phyloP scores from a whole-genome alignment of 1,140 invertebrate genomes.

The Antheraea mylitta region DNA sequence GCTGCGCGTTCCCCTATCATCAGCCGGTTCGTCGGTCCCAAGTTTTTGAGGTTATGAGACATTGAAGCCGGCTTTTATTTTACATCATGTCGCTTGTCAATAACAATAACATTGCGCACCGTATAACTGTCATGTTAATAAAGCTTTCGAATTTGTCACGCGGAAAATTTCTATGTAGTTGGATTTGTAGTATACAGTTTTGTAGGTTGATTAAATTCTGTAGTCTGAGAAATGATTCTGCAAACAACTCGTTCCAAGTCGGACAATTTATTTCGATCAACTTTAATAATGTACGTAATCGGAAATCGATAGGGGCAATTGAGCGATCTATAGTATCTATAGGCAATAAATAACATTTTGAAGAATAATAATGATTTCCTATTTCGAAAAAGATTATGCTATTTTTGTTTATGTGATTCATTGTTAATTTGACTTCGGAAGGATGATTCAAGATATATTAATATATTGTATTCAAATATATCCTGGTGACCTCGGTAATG shows the following conservation, averaged over 20 bases:
- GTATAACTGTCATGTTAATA: neutral
- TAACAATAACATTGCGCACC: constrained; percentile 42
- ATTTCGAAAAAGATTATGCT: neutral
- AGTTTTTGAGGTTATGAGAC: constrained; percentile 72
- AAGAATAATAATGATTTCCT: neutral
- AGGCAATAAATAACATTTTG: neutral
- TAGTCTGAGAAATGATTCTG: neutral
- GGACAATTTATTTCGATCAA: neutral
- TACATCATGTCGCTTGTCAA: constrained; percentile 27
- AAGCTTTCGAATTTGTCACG: neutral
- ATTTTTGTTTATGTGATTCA: neutral
- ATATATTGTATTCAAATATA: neutral
- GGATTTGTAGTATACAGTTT: neutral
- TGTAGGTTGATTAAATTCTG: neutral
- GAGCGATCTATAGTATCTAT: neutral
- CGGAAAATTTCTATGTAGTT: neutral
- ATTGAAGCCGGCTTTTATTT: constrained; percentile 53
- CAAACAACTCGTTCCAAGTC: neutral
- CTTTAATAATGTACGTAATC: neutral
- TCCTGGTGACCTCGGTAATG: neutral
- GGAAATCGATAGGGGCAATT: constrained; percentile 3
- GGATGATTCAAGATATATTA: neutral
- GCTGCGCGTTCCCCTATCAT: constrained; percentile 57
- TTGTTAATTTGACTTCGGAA: neutral
- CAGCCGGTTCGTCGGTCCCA: constrained; percentile 39